Evolutionary conservation across 2,113 vertebrate genomes (phyloP).

Genomic region (Python bivittatus): DNA sequence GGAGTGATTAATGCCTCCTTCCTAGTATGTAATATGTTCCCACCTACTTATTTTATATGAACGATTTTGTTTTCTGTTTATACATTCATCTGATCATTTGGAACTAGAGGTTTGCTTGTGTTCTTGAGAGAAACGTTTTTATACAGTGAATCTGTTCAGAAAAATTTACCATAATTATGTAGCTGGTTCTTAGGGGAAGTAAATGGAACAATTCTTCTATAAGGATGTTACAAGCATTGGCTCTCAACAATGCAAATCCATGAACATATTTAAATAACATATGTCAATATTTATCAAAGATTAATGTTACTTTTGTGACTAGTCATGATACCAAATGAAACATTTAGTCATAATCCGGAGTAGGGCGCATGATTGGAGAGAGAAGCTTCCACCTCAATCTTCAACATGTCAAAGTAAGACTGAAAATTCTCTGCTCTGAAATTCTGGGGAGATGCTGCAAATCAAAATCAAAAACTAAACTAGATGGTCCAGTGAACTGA

Average conservation of each 20-base stretch:
- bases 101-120: neutral
- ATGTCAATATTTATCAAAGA: neutral
- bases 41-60: neutral
- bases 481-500: neutral
- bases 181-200: neutral
- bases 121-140: neutral
- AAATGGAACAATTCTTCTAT: constrained; percentile 35
- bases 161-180: neutral
- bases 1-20: neutral
- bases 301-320: neutral
- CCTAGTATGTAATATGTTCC: neutral
- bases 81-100: neutral
- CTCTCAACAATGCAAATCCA: neutral
- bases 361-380: neutral
- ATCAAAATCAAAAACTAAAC: neutral
- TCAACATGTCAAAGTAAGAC: neutral
- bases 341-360: neutral
- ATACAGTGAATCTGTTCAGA: neutral
- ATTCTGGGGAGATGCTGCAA: neutral
- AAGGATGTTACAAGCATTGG: constrained; percentile 8
- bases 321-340: neutral
- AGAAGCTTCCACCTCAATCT: neutral
- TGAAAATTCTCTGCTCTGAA: neutral
- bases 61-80: neutral
- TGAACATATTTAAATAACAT: constrained; percentile 36